A percentile compares a stretch with the other conserved stretches of the same genome.
Conservation (phyloP, 2,797 vertebrate species). For the Gambelia wislizenii region DNA sequence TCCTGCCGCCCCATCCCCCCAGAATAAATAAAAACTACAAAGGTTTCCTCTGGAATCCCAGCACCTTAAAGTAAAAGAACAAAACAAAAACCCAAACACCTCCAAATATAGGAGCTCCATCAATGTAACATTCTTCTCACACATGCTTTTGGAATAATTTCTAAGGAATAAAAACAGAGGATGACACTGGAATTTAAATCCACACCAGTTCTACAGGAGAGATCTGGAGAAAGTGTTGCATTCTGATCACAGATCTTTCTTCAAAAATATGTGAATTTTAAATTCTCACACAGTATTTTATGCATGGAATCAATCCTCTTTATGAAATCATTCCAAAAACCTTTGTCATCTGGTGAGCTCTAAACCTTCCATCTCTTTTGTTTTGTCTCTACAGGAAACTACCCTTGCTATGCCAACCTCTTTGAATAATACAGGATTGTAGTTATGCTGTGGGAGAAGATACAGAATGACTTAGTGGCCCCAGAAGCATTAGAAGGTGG, state of each 20-base stretch:
- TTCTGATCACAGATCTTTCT: neutral
- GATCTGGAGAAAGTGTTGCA: neutral
- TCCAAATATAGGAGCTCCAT: neutral
- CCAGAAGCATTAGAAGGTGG: neutral
- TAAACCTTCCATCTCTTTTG: neutral
- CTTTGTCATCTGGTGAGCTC: neutral
- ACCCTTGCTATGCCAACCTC: neutral
- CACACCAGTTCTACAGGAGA: neutral
- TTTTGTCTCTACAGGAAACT: neutral
- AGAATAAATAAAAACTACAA: neutral
- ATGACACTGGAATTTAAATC: neutral
- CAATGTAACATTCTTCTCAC: neutral
- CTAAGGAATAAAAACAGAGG: neutral
- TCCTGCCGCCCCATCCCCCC: neutral
- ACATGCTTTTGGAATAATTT: conserved; percentile 4
- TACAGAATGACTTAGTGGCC: neutral
- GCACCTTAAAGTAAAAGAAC: conserved; percentile 37
- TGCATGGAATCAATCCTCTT: neutral
- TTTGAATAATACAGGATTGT: neutral
- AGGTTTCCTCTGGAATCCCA: conserved; percentile 3
- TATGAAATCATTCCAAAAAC: neutral
- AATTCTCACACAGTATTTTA: conserved; percentile 37
- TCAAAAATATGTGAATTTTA: conserved; percentile 7
- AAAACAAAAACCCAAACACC: conserved; percentile 37
- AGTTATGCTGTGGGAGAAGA: neutral